Conservation (phyloP, 2,113 vertebrate genomes). For the Podilymbus podiceps region DNA sequence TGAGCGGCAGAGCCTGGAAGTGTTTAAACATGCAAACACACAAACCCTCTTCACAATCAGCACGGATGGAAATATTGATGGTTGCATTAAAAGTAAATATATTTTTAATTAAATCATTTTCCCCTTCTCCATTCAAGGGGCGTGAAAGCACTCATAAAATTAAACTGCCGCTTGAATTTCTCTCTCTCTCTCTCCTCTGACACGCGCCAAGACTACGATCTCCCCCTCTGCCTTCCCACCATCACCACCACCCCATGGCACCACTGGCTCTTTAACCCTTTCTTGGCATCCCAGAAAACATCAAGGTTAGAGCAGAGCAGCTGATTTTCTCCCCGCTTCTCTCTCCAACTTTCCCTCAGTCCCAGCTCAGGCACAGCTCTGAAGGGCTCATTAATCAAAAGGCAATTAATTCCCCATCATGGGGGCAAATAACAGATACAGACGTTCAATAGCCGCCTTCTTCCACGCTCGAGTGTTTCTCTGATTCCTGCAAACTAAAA, state of each 20-base stretch:
- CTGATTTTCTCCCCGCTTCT: not conserved
- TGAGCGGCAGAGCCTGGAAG: not conserved
- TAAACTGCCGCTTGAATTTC: slow-evolving; percentile 17
- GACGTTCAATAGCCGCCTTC: slow-evolving; percentile 9
- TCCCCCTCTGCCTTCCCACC: not conserved
- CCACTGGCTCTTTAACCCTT: not conserved
- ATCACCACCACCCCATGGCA: accelerated
- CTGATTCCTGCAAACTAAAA: slow-evolving; percentile 32
- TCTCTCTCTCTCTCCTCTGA: not conserved
- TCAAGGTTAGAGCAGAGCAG: not conserved
- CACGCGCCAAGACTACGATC: not conserved
- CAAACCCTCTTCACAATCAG: slow-evolving; percentile 46
- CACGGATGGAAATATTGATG: slow-evolving; percentile 56
- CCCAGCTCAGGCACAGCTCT: not conserved
- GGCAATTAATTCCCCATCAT: slow-evolving; percentile 68
- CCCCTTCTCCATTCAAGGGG: slow-evolving; percentile 48
- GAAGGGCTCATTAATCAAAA: slow-evolving; percentile 71
- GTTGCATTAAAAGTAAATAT: slow-evolving; percentile 63
- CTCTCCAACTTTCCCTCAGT: not conserved
- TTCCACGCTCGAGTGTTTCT: slow-evolving; percentile 11
- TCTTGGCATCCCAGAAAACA: not conserved
- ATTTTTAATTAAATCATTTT: slow-evolving; percentile 70
- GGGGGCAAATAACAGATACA: slow-evolving; percentile 62
- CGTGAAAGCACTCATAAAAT: slow-evolving; percentile 39
- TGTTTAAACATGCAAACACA: slow-evolving; percentile 28